Base-by-base conservation (phyloP, 2,888 invertebrate species). In the Lasioglossum vierecki region DNA sequence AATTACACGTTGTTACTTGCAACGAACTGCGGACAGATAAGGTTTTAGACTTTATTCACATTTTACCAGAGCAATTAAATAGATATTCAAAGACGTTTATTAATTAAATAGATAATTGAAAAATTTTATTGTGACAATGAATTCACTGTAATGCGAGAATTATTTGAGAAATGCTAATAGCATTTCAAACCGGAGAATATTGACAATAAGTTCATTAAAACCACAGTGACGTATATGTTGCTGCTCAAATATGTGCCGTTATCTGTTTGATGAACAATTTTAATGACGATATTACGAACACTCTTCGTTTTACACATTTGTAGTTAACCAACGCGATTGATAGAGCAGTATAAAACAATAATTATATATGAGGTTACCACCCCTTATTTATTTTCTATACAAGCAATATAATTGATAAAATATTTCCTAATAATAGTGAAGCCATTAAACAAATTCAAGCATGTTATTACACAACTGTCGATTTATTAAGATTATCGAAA, bases 21-120 rank as follows among this genome's bases (percentile, higher is more conserved):
- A 82, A 84, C 83, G 88, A 90, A 90, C 88, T 85, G 85, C 85
- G 71, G 80, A 60, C 68, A 86, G 91, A 91, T 89, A 89, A 88
- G n/a, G 57, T 11, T 57, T 11, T 0, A 57, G 57, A 4, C n/a
- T 57, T n/a, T n/a, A 57, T 57, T 57, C 57, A n/a, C n/a, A 11
- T n/a, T 57, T 57, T 4, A n/a, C 57, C n/a, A 57, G 8, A 57
- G 57, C 11, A 57, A 9, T 57, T 57, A 57, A 57, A n/a, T n/a
- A 57, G n/a, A n/a, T n/a, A 57, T 30, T 30, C 30, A 30, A 30
- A 30, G 30, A 30, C 30, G 1, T 30, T 30, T 30, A 30, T 30
- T n/a, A 57, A 9, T 57, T 57, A 57, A 57, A n/a, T n/a, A 57
- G n/a, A n/a, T n/a, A 57, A 57, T 11, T 11, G 57, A n/a, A 57